Evolutionary conservation across 2,113 vertebrate genomes (phyloP).

Genomic region (Jacana jacana): DNA sequence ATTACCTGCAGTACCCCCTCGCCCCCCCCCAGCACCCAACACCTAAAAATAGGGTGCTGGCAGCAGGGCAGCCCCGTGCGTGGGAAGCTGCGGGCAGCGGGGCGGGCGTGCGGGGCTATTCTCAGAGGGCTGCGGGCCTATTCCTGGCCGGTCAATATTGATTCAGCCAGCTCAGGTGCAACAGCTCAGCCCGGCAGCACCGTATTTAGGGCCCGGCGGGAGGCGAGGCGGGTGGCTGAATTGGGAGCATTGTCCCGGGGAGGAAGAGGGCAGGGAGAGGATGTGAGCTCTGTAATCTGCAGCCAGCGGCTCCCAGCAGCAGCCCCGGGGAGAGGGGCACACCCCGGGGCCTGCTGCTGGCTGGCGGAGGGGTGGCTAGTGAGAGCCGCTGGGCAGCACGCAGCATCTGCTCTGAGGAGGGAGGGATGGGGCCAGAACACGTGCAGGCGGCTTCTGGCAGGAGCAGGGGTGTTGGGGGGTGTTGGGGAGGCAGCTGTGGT

Average conservation of each 20-base stretch:
- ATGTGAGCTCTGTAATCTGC: constrained; percentile 49
- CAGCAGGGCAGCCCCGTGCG: constrained; percentile 42
- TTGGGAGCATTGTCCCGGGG: background rate
- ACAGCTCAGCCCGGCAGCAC: constrained; percentile 4
- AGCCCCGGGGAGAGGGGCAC: background rate
- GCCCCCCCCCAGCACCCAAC: background rate
- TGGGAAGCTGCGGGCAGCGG: constrained; percentile 48
- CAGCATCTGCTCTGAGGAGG: background rate
- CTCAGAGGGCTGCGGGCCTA: constrained; percentile 64
- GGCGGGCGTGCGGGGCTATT: constrained; percentile 48
- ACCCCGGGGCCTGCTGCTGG: background rate
- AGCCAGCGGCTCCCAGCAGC: background rate
- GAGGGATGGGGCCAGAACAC: background rate
- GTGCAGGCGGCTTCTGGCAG: background rate
- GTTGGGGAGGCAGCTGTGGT: background rate
- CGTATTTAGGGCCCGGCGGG: constrained; percentile 28
- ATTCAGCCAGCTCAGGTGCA: constrained; percentile 66
- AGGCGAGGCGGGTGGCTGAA: constrained; percentile 7
- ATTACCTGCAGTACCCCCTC: background rate
- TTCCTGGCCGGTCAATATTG: constrained; percentile 72
- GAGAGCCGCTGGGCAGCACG: background rate
- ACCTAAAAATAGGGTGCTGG: background rate
- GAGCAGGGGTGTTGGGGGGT: background rate
- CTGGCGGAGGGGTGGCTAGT: background rate
- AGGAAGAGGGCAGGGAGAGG: constrained; percentile 63